Conservation (phyloP, 53 echinoderm and acorn worm species). For the Echinarachnius parma region DNA sequence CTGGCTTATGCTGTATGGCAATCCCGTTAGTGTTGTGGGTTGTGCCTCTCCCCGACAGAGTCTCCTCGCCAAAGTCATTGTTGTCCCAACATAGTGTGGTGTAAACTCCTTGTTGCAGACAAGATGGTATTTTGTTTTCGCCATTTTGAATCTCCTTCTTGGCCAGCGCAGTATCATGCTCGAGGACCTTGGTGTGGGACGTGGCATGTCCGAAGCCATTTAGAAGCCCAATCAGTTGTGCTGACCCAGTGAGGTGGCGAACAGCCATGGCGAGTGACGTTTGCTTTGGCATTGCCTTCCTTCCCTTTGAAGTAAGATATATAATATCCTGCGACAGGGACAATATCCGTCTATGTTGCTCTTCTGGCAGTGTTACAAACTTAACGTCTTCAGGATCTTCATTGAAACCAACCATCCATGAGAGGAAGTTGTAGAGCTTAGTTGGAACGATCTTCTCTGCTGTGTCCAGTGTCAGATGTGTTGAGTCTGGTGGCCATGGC, state of each 20-base stretch:
- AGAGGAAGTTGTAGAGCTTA: too few species aligned
- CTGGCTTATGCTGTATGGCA: constrained; percentile 27
- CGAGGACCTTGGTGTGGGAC: constrained; percentile 42
- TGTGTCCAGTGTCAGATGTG: too few species aligned
- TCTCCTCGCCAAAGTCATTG: constrained; percentile 57
- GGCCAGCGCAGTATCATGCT: constrained; percentile 68
- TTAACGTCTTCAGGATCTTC: too few species aligned
- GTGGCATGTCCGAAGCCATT: constrained; percentile 52
- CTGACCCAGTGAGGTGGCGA: constrained; percentile 56
- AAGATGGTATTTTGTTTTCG: background rate
- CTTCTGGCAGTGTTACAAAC: too few species aligned
- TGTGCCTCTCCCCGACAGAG: constrained; percentile 58
- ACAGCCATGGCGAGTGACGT: constrained; percentile 59
- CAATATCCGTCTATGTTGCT: too few species aligned
- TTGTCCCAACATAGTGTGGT: constrained; percentile 64
- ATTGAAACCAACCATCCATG: too few species aligned
- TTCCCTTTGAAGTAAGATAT: too few species aligned
- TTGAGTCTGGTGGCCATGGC: too few species aligned
- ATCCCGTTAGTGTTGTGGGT: constrained; percentile 65
- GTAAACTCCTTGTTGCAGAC: background rate
- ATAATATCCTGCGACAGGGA: too few species aligned
- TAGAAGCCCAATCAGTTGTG: constrained; percentile 56
- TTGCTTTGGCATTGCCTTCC: too few species aligned
- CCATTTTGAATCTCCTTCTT: background rate
- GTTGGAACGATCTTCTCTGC: too few species aligned